These are phyloP conservation scores for Nomada flava DNA, from an alignment of 2,888 invertebrate genomes.

Conservation along the genomic window DNA sequence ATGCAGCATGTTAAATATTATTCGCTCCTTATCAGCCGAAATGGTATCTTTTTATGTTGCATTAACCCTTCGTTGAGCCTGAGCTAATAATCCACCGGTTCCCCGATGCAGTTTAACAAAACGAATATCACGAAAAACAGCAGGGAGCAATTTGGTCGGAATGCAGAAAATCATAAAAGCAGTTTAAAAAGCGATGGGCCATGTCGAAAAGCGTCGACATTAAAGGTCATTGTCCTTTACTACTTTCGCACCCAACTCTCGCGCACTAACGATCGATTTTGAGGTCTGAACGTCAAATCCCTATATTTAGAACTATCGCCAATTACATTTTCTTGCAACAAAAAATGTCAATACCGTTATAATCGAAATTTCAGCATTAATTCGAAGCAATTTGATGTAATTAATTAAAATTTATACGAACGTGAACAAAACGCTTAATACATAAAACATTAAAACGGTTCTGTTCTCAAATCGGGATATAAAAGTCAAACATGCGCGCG, in stretches of 20 bases:
- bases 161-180: not conserved
- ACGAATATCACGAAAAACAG: not conserved
- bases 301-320: not conserved
- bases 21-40: not conserved
- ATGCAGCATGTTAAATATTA: not conserved
- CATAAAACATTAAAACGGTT: not conserved
- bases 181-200: not conserved
- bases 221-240: not conserved
- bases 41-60: not conserved
- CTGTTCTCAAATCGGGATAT: not conserved
- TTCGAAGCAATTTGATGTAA: not conserved
- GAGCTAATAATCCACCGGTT: not conserved
- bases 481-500: conserved; percentile 15
- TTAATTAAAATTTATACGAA: not conserved
- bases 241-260: not conserved
- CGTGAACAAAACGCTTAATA: not conserved
- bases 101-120: not conserved
- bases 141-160: not conserved
- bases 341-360: too few relatives aligned
- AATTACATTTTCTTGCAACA: too few relatives aligned
- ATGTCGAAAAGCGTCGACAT: not conserved
- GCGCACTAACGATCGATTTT: not conserved
- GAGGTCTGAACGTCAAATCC: not conserved
- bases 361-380: too few relatives aligned
- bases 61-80: conserved; percentile 6